phyloP scores from a whole-genome alignment of 2,113 vertebrate species.

The Cranoglanis bouderius region DNA sequence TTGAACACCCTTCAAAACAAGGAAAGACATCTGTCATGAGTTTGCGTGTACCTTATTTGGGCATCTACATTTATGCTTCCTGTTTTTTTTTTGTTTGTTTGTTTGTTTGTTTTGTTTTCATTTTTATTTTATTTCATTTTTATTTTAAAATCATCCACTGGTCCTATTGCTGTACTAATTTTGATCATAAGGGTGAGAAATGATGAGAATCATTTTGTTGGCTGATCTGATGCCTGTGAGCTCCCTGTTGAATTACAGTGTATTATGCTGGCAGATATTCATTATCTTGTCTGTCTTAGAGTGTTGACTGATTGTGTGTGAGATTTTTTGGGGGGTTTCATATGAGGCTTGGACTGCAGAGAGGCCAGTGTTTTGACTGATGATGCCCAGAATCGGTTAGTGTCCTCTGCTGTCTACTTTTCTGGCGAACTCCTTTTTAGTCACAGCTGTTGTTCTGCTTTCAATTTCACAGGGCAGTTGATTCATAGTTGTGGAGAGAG shows the following conservation, averaged over 20 bases:
- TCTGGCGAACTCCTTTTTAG: conserved; percentile 26
- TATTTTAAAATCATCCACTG: background rate
- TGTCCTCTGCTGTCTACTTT: conserved; percentile 25
- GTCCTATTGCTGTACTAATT: conserved; percentile 15
- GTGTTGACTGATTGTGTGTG: conserved; percentile 24
- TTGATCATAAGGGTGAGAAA: conserved; percentile 30
- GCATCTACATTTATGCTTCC: background rate
- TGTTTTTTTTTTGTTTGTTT: too few relatives aligned
- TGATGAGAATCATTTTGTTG: conserved; percentile 25
- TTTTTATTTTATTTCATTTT: background rate
- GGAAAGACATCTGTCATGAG: conserved; percentile 20
- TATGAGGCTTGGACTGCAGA: conserved; percentile 16
- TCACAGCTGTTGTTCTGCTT: conserved; percentile 36
- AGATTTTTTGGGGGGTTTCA: conserved; percentile 16
- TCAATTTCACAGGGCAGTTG: conserved; percentile 40
- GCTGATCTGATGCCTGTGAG: conserved; percentile 27
- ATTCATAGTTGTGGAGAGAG: conserved; percentile 27
- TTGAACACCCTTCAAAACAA: conserved; percentile 22
- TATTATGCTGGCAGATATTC: conserved; percentile 31
- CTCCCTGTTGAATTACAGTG: conserved; percentile 21
- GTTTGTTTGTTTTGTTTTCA: background rate
- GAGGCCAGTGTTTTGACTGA: conserved; percentile 37
- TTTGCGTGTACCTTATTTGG: background rate
- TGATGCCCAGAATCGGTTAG: conserved; percentile 20
- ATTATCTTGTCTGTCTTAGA: conserved; percentile 26